Evolutionary conservation across 1,140 invertebrate genomes (phyloP), one percentile per base, ranked within the genome.

Genomic region (Harlomillsia oculata): DNA sequence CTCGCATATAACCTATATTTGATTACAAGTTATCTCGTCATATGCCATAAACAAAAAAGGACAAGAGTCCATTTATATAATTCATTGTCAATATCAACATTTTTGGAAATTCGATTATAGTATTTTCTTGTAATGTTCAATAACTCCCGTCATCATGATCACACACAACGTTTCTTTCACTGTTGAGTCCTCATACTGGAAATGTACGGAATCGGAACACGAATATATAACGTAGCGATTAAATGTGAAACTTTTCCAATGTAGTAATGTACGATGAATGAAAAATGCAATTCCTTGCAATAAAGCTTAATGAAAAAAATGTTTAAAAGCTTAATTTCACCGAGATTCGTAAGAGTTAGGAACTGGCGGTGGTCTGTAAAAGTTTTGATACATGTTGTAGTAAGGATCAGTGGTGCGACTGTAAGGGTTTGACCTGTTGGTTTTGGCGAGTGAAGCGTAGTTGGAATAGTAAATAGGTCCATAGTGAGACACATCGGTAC

Each of bases 381-480:
- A 62, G 32, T 62, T 65, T 52, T 65, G 59, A 34, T 65, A 65
- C 40, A 65, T 56, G 39, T 54, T 65, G 53, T 62, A 62, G 32
- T 62, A 59, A 6, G 60, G 56, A 18, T 61, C 59, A 18, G 59
- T 16, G 23, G 50, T 40, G 18, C 59, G 20, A 6, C 53, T 16
- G 23, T 55, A 59, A 8, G 60, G 60, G 5, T 36, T 41, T 14
- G 25, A 29, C 18, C 36, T 36, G 29, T 55, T 40, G 18, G 45
- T 46, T 16, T 50, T 34, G 30, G 56, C 59, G 25, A 65, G 48
- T 13, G 56, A 52, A 4, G 56, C 48, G 13, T 66, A 62, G 56
- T 68, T 69, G 36, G 64, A 65, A 65, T 75, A 74, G 67, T 75
- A 77, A 28, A 76, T 72, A 2, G 75, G 73, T 4, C 75, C 75